Conservation (phyloP, 2,888 invertebrate species). For the Pterobdella sp. region DNA sequence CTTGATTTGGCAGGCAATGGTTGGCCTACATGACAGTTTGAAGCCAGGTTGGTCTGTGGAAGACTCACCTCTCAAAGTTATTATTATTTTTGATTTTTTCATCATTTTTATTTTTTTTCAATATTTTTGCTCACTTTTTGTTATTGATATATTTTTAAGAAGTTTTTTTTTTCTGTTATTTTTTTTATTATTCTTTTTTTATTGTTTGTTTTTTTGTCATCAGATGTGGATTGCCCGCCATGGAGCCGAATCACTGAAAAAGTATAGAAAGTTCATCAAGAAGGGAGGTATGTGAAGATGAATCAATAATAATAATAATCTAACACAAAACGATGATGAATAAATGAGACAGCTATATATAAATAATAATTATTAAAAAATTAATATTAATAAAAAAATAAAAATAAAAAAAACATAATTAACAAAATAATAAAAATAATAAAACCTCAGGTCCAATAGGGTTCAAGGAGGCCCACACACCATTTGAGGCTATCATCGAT, state of each 20-base stretch:
- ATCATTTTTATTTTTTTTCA: not conserved
- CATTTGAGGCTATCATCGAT: conserved; percentile 84
- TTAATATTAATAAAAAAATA: not conserved
- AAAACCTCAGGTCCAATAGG: conserved; percentile 61
- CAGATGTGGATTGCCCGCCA: conserved; percentile 85
- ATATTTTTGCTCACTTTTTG: not conserved
- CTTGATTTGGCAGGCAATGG: conserved; percentile 66
- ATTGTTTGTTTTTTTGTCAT: not conserved
- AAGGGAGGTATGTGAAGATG: conserved; percentile 52
- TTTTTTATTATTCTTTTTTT: not conserved
- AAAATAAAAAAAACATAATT: not conserved
- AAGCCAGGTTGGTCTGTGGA: conserved; percentile 66
- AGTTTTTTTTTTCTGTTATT: not conserved
- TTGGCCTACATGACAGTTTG: conserved; percentile 73
- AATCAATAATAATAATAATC: conserved; percentile 49
- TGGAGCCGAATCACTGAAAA: conserved; percentile 70
- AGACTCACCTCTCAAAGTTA: conserved; percentile 67
- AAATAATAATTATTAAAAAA: not conserved
- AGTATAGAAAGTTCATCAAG: conserved; percentile 47
- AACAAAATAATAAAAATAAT: not conserved
- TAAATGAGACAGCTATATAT: too few species aligned
- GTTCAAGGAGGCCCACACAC: conserved; percentile 72
- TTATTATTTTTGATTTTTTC: not conserved
- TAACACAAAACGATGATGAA: too few species aligned
- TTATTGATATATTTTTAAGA: not conserved